Evolutionary conservation across 2,797 vertebrate genomes (phyloP).

Genomic region (Trematomus bernacchii): DNA sequence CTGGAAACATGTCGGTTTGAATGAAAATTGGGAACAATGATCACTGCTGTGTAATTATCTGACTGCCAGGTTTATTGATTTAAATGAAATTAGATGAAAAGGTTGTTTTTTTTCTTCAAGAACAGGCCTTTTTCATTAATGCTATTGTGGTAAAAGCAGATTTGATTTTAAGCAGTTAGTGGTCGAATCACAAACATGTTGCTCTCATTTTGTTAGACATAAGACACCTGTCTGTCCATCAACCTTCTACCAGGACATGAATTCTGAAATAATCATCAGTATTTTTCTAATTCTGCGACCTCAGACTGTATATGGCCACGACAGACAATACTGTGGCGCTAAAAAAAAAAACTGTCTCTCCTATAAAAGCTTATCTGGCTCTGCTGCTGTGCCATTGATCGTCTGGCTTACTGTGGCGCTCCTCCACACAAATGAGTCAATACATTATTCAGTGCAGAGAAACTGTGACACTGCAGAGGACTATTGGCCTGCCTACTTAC

Average conservation of each 20-base stretch:
- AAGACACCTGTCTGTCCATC: not conserved
- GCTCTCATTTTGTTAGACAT: not conserved
- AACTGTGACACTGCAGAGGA: constrained; percentile 42
- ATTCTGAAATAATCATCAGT: constrained; percentile 35
- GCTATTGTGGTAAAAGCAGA: not conserved
- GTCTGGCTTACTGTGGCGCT: constrained; percentile 44
- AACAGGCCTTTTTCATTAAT: not conserved
- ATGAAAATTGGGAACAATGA: constrained; percentile 8
- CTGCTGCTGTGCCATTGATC: constrained; percentile 60
- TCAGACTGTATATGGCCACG: no score
- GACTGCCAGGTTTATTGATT: constrained; percentile 37
- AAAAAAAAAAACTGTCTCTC: constrained; percentile 13
- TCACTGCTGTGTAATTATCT: constrained; percentile 30
- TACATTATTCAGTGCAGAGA: constrained; percentile 64
- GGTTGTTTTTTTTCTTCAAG: constrained; percentile 1
- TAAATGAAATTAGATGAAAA: not conserved
- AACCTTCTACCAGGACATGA: not conserved
- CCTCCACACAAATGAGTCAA: constrained; percentile 58
- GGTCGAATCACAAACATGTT: not conserved
- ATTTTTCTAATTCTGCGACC: constrained; percentile 9
- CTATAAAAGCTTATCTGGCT: constrained; percentile 50
- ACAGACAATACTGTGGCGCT: constrained; percentile 8
- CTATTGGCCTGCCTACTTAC: constrained; percentile 16
- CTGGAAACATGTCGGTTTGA: constrained; percentile 4
- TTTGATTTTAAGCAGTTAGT: not conserved